Conservation (phyloP, 2,888 invertebrate species). For the Drosophila borborema region DNA sequence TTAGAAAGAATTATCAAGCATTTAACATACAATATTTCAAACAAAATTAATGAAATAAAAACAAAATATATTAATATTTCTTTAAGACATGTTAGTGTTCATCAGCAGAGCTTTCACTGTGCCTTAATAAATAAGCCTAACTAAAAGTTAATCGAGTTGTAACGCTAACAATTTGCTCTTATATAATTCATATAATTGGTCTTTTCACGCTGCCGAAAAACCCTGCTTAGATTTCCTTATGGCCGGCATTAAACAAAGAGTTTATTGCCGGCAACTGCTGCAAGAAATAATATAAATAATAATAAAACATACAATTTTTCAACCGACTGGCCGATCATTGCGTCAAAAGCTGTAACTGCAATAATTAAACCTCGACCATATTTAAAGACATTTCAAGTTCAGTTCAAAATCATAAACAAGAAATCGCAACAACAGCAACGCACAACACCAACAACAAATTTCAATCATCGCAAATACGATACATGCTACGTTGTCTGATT, state of each 20-base stretch:
- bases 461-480: conserved; percentile 18
- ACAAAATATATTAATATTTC: background rate
- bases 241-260: conserved; percentile 11
- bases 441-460: conserved; percentile 28
- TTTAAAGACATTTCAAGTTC: conserved; percentile 69
- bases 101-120: conserved; percentile 2
- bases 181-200: conserved; percentile 26
- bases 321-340: conserved; percentile 43
- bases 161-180: conserved; percentile 8
- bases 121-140: background rate
- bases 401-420: conserved; percentile 52
- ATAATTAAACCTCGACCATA: conserved; percentile 43
- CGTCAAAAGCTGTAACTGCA: conserved; percentile 46
- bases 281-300: conserved; percentile 17
- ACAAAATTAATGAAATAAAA: background rate
- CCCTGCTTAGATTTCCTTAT: conserved; percentile 29
- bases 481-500: conserved; percentile 37
- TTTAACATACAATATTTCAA: background rate
- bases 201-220: conserved; percentile 14
- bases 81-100: background rate
- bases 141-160: background rate
- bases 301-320: conserved; percentile 19
- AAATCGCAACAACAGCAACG: conserved; percentile 20
- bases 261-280: conserved; percentile 17
- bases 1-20: background rate